Evolutionary conservation across 2,113 vertebrate species (phyloP), one percentile per base, ranked within the genome.

Genomic region (Jacana jacana): DNA sequence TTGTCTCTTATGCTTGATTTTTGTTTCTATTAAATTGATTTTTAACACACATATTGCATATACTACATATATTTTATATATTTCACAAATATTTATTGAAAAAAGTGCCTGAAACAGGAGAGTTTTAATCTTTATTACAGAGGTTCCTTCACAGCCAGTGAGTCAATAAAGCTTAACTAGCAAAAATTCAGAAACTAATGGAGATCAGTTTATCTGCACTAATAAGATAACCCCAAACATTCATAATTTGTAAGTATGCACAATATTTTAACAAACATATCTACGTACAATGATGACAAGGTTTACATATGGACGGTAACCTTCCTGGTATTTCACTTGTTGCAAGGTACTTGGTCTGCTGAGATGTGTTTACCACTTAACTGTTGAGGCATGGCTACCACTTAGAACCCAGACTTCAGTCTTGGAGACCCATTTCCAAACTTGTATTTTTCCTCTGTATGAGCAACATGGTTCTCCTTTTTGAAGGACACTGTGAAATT

Each of bases 371-470:
- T 58, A 30, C 13, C 31, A 25, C 24, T 66, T 86, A 51, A 40
- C 24, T 60, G 4, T 8, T 9, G 10, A 69, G 16, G 10, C 13
- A 6, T 18, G 24, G 12, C 35, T 88, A 23, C 9, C 1, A 1
- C 13, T 72, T 2, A 40, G 13, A 71, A 54, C 4, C 7, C 17
- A n/a, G 4, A 48, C 27, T n/a, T n/a, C n/a, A n/a, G n/a, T n/a
- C n/a, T n/a, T n/a, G n/a, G n/a, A n/a, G n/a, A n/a, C 55, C 68
- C 12, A 6, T 25, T n/a, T 57, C 28, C 8, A 39, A 0, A 11
- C 9, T 33, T 44, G 9, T 11, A 5, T 28, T 55, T 70, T 68
- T 65, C 11, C 78, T 48, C 30, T 24, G 5, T 1, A 1, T 6
- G 12, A 65, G 6, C 39, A 19, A 44, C 12, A 24, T 33, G 25